phyloP scores from a whole-genome alignment of 2,888 invertebrate genomes.

The Drosophila percnosoma region DNA sequence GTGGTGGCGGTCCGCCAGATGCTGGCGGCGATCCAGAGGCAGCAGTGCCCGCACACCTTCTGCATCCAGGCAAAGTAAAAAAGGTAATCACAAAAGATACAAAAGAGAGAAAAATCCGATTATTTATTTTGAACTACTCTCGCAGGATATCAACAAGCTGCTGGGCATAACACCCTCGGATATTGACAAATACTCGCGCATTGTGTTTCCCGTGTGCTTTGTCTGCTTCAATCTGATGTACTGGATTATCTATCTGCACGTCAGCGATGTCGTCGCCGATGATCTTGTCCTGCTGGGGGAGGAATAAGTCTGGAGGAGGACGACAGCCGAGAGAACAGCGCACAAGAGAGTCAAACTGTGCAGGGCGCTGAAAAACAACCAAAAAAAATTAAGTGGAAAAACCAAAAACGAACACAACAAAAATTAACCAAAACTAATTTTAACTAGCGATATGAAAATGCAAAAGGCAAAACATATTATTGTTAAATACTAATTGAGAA shows the following conservation, averaged over 20 bases:
- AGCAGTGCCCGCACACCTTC: constrained; percentile 89
- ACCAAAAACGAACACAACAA: constrained; percentile 20
- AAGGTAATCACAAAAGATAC: constrained; percentile 69
- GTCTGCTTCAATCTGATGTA: constrained; percentile 99
- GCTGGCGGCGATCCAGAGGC: constrained; percentile 85
- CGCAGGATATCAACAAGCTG: constrained; percentile 94
- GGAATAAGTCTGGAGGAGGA: constrained; percentile 85
- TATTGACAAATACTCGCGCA: constrained; percentile 99
- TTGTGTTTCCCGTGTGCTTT: constrained; percentile 99
- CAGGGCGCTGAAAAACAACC: constrained; percentile 78
- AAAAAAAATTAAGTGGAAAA: constrained; percentile 25
- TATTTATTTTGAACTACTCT: neutral
- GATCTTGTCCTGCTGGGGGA: constrained; percentile 93
- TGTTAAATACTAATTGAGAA: constrained; percentile 61
- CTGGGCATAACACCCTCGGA: constrained; percentile 97
- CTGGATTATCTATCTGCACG: constrained; percentile 98
- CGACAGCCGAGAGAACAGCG: constrained; percentile 56
- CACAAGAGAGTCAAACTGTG: constrained; percentile 81
- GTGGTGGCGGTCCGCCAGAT: constrained; percentile 85
- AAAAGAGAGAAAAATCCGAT: neutral
- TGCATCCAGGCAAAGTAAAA: constrained; percentile 93
- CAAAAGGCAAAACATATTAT: constrained; percentile 72
- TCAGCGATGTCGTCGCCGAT: constrained; percentile 97
- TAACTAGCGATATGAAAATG: constrained; percentile 71
- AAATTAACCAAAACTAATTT: constrained; percentile 71